Evolutionary conservation across 2,113 vertebrate species (phyloP), one percentile per base, ranked within the genome.

Genomic region (Myrmecophaga tridactyla): DNA sequence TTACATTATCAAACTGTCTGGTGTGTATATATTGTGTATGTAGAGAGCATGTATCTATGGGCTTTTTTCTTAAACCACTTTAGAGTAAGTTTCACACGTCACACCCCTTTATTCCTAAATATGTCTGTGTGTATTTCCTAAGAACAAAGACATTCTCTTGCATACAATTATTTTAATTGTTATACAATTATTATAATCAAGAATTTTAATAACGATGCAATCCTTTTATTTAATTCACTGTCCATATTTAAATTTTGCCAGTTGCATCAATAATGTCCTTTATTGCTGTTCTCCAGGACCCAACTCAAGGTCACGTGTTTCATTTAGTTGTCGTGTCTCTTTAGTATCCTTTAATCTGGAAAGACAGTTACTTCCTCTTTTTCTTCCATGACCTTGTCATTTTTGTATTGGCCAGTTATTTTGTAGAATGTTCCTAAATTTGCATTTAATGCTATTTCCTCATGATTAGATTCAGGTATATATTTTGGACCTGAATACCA

Each of bases 401-500:
- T 84, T 90, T 39, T 36, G 29, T 67, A 51, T 36, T 89, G 73
- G 51, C 7, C 17, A 81, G 63, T 83, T 94, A 63, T 73, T 89
- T 89, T 86, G 51, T 91, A 89, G 65, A 76, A 76, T 91, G 77
- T 90, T 36, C 73, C 72, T 92, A 84, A 78, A 31, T 83, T 87
- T 94, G 58, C 14, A 56, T 86, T 84, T 90, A 18, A 13, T 85
- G 36, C 36, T 92, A 58, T 67, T 86, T 92, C 83, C 53, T 94
- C 51, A 15, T 17, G 67, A 90, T 89, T 84, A 65, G 63, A 41
- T 90, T 87, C 41, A 63, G 67, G 11, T 86, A 27, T 34, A 6
- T 48, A 29, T 48, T 93, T 72, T 58, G 41, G 15, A 70, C 41
- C 86, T 27, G 18, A 92, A 73, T 31, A 29, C 43, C 31, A 51